Percentiles rank a stretch among this genome's conserved stretches.
phyloP scores from a whole-genome alignment of 2,113 vertebrate genomes.

The Trematomus loennbergii region DNA sequence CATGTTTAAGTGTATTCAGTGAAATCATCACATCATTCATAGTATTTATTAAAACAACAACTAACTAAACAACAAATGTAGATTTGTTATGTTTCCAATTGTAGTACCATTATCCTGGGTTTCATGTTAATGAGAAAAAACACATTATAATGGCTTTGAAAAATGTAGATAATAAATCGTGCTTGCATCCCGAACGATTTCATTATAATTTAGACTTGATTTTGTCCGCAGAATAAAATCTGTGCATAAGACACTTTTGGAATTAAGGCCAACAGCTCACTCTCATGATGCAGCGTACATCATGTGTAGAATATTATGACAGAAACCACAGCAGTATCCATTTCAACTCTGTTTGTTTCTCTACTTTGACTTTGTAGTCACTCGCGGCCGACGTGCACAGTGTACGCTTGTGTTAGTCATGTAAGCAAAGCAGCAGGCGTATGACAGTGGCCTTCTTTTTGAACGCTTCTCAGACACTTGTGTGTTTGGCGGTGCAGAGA shows the following conservation, averaged over 20 bases:
- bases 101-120: background rate
- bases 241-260: no score
- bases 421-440: slow-evolving; percentile 39
- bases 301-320: slow-evolving; percentile 8
- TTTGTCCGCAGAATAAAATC: slow-evolving; percentile 25
- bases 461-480: slow-evolving; percentile 48
- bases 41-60: background rate
- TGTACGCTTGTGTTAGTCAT: background rate
- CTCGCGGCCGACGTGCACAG: background rate
- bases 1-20: slow-evolving; percentile 2
- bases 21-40: no score
- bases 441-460: slow-evolving; percentile 57
- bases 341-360: background rate
- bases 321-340: background rate
- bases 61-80: background rate
- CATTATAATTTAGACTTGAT: slow-evolving; percentile 6
- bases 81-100: no score
- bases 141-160: no score
- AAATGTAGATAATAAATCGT: no score
- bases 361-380: background rate
- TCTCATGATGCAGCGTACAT: slow-evolving; percentile 5
- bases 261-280: slow-evolving; percentile 23
- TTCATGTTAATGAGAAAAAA: background rate
- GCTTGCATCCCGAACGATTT: background rate
- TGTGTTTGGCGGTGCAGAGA: slow-evolving; percentile 51